Evolutionary conservation across 2,113 vertebrate genomes (phyloP).

Genomic region (Pleuronectes platessa): DNA sequence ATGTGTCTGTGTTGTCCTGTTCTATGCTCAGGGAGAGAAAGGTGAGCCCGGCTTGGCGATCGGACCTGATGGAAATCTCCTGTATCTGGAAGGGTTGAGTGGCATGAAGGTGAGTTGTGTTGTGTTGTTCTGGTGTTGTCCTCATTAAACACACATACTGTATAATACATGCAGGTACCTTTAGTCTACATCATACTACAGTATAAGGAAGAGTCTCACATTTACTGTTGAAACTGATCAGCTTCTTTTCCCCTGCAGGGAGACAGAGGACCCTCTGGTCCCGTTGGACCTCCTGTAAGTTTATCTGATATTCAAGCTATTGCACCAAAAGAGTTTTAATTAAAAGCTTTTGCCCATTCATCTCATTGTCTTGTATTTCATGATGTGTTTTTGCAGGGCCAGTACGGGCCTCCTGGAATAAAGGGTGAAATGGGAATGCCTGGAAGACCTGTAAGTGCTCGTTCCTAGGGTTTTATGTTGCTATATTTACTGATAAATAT

Average conservation of each 20-base stretch:
- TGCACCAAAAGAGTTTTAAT: not conserved
- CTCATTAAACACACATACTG: too few species aligned
- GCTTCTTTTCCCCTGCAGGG: constrained; percentile 64
- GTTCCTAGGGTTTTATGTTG: not conserved
- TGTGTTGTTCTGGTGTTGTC: not conserved
- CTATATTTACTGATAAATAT: not conserved
- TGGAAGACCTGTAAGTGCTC: constrained; percentile 87
- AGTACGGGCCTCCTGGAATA: constrained; percentile 83
- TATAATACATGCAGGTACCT: not conserved
- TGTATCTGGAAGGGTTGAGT: constrained; percentile 53
- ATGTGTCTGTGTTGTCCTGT: not conserved
- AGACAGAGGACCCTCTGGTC: constrained; percentile 75
- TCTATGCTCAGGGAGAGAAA: constrained; percentile 80
- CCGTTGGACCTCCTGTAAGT: constrained; percentile 79
- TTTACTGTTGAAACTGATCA: not conserved
- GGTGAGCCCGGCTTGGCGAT: constrained; percentile 79
- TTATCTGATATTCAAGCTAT: not conserved
- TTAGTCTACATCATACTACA: not conserved
- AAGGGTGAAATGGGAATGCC: constrained; percentile 98
- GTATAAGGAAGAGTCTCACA: not conserved
- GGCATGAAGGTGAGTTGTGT: constrained; percentile 70
- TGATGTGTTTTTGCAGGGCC: constrained; percentile 81
- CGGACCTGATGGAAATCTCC: constrained; percentile 79
- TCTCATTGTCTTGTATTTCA: not conserved
- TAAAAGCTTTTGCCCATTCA: not conserved